phyloP scores from a whole-genome alignment of 2,113 vertebrate species.

The Dromaius novaehollandiae region DNA sequence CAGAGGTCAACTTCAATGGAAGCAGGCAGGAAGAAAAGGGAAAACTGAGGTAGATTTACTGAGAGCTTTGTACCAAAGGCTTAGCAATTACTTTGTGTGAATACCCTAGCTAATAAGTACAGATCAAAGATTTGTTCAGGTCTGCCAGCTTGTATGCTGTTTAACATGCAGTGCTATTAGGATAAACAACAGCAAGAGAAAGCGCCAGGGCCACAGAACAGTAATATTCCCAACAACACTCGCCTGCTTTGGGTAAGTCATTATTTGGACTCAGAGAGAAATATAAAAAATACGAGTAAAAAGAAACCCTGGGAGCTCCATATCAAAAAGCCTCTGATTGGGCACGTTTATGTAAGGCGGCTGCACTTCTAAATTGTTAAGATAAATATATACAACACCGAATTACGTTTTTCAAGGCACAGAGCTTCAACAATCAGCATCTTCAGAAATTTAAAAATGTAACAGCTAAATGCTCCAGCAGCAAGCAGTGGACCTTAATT shows the following conservation, averaged over 20 bases:
- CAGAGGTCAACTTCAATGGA: constrained; percentile 87
- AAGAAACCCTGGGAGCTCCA: neutral
- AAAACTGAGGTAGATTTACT: constrained; percentile 83
- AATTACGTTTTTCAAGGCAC: neutral
- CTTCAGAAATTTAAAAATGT: neutral
- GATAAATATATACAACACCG: neutral
- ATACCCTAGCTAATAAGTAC: constrained; percentile 80
- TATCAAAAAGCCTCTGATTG: neutral
- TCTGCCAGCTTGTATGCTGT: constrained; percentile 72
- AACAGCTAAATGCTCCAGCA: neutral
- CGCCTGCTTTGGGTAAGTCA: constrained; percentile 27
- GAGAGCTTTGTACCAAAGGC: constrained; percentile 75
- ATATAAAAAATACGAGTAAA: neutral
- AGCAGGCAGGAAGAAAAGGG: constrained; percentile 77
- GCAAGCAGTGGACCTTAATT: neutral
- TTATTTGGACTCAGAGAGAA: neutral
- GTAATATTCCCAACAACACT: constrained; percentile 36
- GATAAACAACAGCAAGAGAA: constrained; percentile 74
- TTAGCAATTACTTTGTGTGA: constrained; percentile 79
- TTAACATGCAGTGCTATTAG: constrained; percentile 75
- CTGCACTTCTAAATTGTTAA: neutral
- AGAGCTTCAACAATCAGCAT: neutral
- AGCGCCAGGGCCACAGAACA: constrained; percentile 45
- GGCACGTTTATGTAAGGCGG: neutral
- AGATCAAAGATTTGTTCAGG: constrained; percentile 81